Base-by-base conservation (phyloP, 2,797 vertebrate genomes). In the Enteromius unitaeniatus region DNA sequence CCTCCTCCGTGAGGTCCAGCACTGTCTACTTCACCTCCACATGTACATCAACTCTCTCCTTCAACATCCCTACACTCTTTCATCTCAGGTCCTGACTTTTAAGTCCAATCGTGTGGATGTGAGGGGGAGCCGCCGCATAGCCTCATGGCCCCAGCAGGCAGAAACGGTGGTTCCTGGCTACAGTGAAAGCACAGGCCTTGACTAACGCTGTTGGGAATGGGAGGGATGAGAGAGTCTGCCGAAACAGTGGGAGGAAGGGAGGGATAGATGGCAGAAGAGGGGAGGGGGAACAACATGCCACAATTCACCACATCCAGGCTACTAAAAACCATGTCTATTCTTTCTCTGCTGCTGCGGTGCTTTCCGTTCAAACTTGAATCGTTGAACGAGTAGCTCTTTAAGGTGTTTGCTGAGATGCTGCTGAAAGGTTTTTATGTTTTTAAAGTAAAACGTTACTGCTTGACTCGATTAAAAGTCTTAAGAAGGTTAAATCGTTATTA, bases 321-420 rank as follows among this genome's bases (percentile, higher is more conserved):
- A 80, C 90, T 89, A 89, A 91, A 93, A 93, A 92, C 88, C 73
- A 89, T 90, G 84, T 80, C 89, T 88, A 86, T 88, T 92, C 88
- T 91, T 91, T 89, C 83, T 83, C 85, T 90, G 80, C 81, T 83
- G 85, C 82, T 78, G 86, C 90, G 88, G 87, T 81, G 91, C 92
- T 93, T 94, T 93, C 92, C 91, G 84, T 91, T 77, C 51, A 77
- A 23, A 31, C 40, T 40, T 68, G 34, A 40, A 69, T 40, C 37
- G 47, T 49, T 49, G 47, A n/a, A 45, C 4, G 10, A 77, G 64
- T 23, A 78, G 74, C 34, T 31, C 42, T 76, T 55, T 53, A 83
- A 31, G 15, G 78, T 80, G 64, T 58, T 58, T 47, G 40, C 51
- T 84, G 53, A 21, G 9, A 67, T 67, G 40, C 73, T 37, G 64